A percentile compares a stretch with the other conserved stretches of the same genome.
Conservation (phyloP, 2,888 invertebrate species). For the Perizoma affinitatum region DNA sequence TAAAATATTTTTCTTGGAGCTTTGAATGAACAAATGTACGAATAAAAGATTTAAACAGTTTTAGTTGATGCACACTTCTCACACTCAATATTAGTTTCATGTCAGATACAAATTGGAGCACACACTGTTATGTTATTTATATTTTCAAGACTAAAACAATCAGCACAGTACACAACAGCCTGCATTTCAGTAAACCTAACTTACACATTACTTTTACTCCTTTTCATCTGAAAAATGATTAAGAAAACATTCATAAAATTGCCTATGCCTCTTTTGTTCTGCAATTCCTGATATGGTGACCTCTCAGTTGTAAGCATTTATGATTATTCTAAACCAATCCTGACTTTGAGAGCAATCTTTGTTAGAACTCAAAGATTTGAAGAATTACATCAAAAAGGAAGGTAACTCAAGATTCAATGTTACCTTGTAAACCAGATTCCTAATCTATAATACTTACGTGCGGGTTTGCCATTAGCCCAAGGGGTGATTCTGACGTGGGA, state of each 20-base stretch:
- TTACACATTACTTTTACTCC: slow-evolving; percentile 62
- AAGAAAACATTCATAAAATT: background rate
- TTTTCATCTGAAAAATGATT: slow-evolving; percentile 73
- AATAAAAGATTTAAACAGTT: background rate
- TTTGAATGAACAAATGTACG: background rate
- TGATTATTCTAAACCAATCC: too few species aligned
- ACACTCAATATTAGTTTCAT: slow-evolving; percentile 27
- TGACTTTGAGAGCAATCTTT: too few species aligned
- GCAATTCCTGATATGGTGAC: too few species aligned
- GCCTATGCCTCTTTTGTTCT: too few species aligned
- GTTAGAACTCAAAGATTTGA: too few species aligned
- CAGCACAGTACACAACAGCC: background rate
- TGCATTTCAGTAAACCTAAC: slow-evolving; percentile 52
- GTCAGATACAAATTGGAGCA: background rate
- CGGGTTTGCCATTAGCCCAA: slow-evolving; percentile 95
- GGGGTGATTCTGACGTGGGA: slow-evolving; percentile 92
- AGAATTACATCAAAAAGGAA: too few species aligned
- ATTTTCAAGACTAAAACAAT: slow-evolving; percentile 6
- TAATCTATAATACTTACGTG: slow-evolving; percentile 85
- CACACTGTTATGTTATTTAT: background rate
- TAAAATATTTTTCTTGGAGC: background rate
- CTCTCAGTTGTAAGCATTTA: too few species aligned
- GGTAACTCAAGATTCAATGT: too few species aligned
- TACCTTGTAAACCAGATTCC: too few species aligned
- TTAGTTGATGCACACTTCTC: slow-evolving; percentile 17